Evolutionary conservation across 2,888 invertebrate genomes (phyloP).

Genomic region (Gryllus longicercus): DNA sequence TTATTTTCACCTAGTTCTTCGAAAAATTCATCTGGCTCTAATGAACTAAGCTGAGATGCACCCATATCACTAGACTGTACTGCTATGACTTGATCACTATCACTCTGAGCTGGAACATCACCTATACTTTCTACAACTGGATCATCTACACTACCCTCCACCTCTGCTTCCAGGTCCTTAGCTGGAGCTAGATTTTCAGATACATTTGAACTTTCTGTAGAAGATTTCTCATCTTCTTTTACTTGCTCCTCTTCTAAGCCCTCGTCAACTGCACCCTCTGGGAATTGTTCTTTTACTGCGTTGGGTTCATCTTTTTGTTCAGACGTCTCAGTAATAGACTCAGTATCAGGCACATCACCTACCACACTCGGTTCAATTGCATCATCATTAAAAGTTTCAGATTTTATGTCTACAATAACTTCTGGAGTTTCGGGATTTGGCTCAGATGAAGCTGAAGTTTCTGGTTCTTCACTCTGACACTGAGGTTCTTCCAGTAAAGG

Average conservation of each 20-base stretch:
- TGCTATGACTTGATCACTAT: conserved; percentile 25
- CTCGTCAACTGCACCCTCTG: background rate
- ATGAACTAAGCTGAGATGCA: conserved; percentile 20
- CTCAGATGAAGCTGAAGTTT: background rate
- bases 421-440: background rate
- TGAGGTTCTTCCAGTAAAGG: background rate
- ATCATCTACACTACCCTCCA: conserved; percentile 27
- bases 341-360: background rate
- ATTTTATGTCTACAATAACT: background rate
- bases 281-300: background rate
- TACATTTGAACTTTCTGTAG: background rate
- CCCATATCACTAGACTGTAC: conserved; percentile 30
- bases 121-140: background rate
- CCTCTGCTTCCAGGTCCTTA: conserved; percentile 31
- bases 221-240: background rate
- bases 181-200: background rate
- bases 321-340: background rate
- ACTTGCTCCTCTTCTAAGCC: background rate
- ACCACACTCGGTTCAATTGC: background rate
- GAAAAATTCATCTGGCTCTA: conserved; percentile 27
- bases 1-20: conserved; percentile 28
- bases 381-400: background rate
- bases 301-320: background rate
- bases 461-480: too few relatives aligned
- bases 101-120: conserved; percentile 27